Evolutionary conservation across 2,113 vertebrate genomes (phyloP), one percentile per base, ranked within the genome.

Genomic region (Myiagra hebetior): DNA sequence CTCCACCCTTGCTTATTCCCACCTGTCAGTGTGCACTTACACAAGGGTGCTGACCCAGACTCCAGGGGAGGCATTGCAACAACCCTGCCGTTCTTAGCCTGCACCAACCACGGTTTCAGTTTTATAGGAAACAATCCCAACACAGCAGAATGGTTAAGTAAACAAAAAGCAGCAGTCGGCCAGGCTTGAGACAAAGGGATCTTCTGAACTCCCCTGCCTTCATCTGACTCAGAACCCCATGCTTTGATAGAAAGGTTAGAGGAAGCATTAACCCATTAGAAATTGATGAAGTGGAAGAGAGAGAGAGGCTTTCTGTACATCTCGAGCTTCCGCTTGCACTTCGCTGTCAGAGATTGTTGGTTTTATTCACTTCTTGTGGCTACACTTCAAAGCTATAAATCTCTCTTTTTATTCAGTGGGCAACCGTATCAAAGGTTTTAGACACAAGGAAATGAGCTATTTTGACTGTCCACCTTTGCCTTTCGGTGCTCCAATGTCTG

Each of bases 1-100:
- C 93, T 93, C 89, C 85, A 56, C 91, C 96, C 95, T 87, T 91
- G 92, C 78, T 94, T 90, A 96, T 83, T 97, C 96, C 91, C 95
- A 98, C 97, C 98, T 98, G 97, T 97, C 98, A 98, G 97, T 93
- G 94, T 18, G 62, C 95, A 94, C 94, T 96, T 97, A 92, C 96
- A 96, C 87, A 96, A 95, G 95, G 7, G 20, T 89, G 93, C 93
- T 95, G 95, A 96, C 96, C 96, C 96, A 95, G 91, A 81, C 93
- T 91, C 75, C 89, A 84, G 90, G 93, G 93, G 89, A 93, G 83
- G 92, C 88, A 49, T 85, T 85, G 85, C 93, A 88, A 64, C 68
- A 97, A 68, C 72, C 41, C 94, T 84, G 44, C 95, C 92, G 91
- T 94, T 89, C 95, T 94, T 94, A 96, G 96, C 96, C 97, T 26